These are phyloP conservation scores for Drosophila lacteicornis DNA, from an alignment of 1,140 invertebrate species.

Conservation along the genomic window DNA sequence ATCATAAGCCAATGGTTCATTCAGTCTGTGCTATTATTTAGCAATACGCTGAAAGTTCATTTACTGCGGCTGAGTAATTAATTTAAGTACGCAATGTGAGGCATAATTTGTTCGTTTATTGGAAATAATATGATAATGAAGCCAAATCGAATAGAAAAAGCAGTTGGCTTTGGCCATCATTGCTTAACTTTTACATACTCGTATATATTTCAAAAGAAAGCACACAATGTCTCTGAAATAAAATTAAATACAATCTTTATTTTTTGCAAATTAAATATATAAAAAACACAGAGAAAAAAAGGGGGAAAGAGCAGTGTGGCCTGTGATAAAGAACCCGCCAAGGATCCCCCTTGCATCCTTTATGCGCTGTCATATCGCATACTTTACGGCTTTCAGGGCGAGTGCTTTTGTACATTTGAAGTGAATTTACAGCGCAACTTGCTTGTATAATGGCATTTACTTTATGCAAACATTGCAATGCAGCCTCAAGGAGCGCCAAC, in stretches of 20 bases:
- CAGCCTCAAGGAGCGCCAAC: slow-evolving; percentile 32
- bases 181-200: no score
- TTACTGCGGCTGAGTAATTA: slow-evolving; percentile 1
- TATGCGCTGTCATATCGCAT: slow-evolving; percentile 77
- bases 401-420: slow-evolving; percentile 80
- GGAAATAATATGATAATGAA: neutral
- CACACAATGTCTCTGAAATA: no score
- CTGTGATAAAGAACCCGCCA: slow-evolving; percentile 11
- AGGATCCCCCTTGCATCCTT: slow-evolving; percentile 47
- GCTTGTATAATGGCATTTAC: slow-evolving; percentile 78
- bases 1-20: slow-evolving; percentile 19
- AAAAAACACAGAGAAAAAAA: neutral
- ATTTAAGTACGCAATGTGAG: neutral
- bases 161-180: no score
- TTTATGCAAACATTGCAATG: slow-evolving; percentile 61
- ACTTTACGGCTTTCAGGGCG: slow-evolving; percentile 78
- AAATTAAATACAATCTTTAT: neutral
- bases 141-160: neutral
- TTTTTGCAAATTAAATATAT: slow-evolving; percentile 1
- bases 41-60: slow-evolving; percentile 3
- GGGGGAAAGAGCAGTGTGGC: no score
- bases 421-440: slow-evolving; percentile 76
- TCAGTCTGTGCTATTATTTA: neutral
- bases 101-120: neutral
- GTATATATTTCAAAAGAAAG: no score